Evolutionary conservation across 2,888 invertebrate species (phyloP), one percentile per base, ranked within the genome.

Genomic region (Chrysolina oricalcia): DNA sequence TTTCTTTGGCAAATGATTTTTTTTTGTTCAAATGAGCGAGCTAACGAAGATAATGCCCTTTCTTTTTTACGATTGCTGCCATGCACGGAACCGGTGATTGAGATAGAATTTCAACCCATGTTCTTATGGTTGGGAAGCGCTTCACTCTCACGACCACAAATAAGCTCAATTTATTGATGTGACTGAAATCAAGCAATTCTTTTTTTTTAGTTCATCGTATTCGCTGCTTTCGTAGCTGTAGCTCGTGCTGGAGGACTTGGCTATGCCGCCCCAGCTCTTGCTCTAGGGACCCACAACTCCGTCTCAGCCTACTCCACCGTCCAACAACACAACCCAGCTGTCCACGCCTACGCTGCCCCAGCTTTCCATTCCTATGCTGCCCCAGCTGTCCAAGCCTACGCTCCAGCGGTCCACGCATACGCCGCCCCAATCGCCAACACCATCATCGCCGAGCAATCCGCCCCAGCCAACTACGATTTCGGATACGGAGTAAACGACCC

Each of bases 391-490:
- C 81, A 82, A 69, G 82, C 79, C 68, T 76, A 73, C 23, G 73
- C 79, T 15, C 78, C 73, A 21, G 78, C 73, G n/a, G 75, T 80
- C 66, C 73, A 81, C 35, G 64, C 77, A 4, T 35, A 35, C 35
- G 35, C 35, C 8, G 35, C 35, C 35, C 19, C 72, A 74, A 76
- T 80, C 89, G 77, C 78, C 50, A 80, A 77, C 27, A 63, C 80
- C 50, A 72, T 80, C 63, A 70, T 77, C 23, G 82, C 83, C 41
- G 81, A 84, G 73, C 78, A 81, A 27, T 76, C 78, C 15, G 83
- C 83, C 27, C 84, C 83, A 71, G 84, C 83, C 48, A 80, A 84
- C 71, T 84, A 84, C 78, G 84, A 84, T 69, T 84, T 81, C 76
- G 84, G 82, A 48, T 84, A 84, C 76, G 76, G 78, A 63, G 84